Evolutionary conservation across 2,113 vertebrate genomes (phyloP).

Genomic region (Esox niger): DNA sequence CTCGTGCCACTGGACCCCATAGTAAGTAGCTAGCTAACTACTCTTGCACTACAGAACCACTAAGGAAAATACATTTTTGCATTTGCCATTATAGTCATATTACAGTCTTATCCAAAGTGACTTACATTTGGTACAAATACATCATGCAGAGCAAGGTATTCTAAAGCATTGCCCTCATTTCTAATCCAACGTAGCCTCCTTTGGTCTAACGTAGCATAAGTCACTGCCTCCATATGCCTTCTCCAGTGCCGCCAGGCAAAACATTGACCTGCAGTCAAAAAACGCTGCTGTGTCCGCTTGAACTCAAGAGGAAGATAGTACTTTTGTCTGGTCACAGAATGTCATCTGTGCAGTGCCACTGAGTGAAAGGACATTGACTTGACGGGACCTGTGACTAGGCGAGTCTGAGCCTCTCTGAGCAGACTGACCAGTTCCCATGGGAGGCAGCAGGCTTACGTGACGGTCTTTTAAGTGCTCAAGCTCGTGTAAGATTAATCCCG

Average conservation of each 20-base stretch:
- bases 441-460: slow-evolving; percentile 20
- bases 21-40: too few relatives aligned
- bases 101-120: too few relatives aligned
- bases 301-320: neutral
- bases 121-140: too few relatives aligned
- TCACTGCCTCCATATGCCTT: neutral
- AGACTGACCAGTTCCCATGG: slow-evolving; percentile 10
- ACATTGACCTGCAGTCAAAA: neutral
- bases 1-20: too few relatives aligned
- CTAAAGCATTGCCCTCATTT: neutral
- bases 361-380: slow-evolving; percentile 21
- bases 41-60: too few relatives aligned
- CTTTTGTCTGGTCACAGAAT: slow-evolving; percentile 2
- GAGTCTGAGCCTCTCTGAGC: slow-evolving; percentile 12
- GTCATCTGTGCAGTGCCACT: slow-evolving; percentile 9
- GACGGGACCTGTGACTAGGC: slow-evolving; percentile 3
- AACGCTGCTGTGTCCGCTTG: neutral
- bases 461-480: slow-evolving; percentile 36
- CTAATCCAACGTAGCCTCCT: neutral
- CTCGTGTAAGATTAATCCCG: slow-evolving; percentile 34
- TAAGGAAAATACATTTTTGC: too few relatives aligned
- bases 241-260: neutral
- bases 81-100: too few relatives aligned
- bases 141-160: too few relatives aligned
- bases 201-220: neutral